These are phyloP conservation scores for Salvator merianae DNA, from an alignment of 2,113 vertebrate species.

Conservation along the genomic window DNA sequence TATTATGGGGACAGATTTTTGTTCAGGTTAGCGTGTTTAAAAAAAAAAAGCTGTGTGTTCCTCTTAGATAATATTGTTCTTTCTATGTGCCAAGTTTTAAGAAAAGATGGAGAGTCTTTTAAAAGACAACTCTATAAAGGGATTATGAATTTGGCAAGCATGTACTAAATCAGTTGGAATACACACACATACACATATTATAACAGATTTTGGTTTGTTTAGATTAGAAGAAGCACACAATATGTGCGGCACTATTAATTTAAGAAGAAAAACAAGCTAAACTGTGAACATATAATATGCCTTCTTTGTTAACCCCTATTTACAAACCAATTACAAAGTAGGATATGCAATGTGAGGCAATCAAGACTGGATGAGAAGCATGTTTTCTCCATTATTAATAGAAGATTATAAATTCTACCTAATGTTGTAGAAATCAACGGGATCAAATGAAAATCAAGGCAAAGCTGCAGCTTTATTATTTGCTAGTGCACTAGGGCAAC, in stretches of 20 bases:
- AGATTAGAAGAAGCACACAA: background rate
- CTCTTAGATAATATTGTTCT: background rate
- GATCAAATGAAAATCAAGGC: too few relatives aligned
- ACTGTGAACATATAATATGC: background rate
- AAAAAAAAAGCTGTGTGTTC: background rate
- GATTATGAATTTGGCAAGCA: slow-evolving; percentile 9
- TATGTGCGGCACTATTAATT: background rate
- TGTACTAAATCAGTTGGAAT: background rate
- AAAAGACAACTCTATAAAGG: background rate
- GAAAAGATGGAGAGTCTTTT: background rate
- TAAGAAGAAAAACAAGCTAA: background rate
- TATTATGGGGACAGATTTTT: background rate
- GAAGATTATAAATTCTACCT: background rate
- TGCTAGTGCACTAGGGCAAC: too few relatives aligned
- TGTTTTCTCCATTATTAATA: too few relatives aligned
- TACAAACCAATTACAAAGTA: background rate
- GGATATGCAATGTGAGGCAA: background rate
- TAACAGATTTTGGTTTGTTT: background rate
- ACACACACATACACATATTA: background rate
- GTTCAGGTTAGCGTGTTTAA: background rate
- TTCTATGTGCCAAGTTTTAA: background rate
- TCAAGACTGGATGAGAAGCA: background rate
- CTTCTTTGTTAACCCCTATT: background rate
- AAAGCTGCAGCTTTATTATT: too few relatives aligned
- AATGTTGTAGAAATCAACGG: too few relatives aligned